These are phyloP conservation scores for Halcyon leucocephala DNA, from an alignment of 2,797 vertebrate species.

Conservation along the genomic window DNA sequence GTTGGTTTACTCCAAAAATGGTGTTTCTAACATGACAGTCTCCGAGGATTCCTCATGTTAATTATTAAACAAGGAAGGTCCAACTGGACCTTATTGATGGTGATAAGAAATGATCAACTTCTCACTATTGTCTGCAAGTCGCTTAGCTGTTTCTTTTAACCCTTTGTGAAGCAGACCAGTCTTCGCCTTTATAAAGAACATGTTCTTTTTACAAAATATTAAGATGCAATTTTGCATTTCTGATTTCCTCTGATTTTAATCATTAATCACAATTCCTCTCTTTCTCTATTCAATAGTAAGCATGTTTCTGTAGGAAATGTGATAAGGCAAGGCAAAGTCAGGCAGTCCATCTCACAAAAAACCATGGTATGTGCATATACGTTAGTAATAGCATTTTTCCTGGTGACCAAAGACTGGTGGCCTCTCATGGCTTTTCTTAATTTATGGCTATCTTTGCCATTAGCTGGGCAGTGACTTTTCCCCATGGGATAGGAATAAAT, in stretches of 20 bases:
- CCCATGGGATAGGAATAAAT: background rate
- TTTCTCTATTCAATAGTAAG: background rate
- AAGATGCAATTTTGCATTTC: background rate
- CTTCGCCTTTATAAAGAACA: background rate
- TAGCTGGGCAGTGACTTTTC: background rate
- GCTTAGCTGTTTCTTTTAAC: background rate
- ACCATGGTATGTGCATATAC: background rate
- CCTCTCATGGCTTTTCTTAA: background rate
- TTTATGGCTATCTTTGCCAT: background rate
- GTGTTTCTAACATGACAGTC: background rate
- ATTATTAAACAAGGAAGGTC: constrained; percentile 6
- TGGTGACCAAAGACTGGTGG: background rate
- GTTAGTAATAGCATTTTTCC: background rate
- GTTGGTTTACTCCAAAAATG: constrained; percentile 4
- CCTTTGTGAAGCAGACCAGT: background rate
- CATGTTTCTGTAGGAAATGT: background rate
- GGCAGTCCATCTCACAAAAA: background rate
- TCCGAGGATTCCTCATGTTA: background rate
- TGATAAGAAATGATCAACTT: background rate
- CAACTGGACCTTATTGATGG: background rate
- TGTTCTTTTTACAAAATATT: background rate
- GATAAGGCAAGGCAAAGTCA: background rate
- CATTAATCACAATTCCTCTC: background rate
- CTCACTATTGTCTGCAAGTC: background rate
- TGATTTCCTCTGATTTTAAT: background rate